A percentile compares a stretch with the other conserved stretches of the same genome.
These are phyloP conservation scores for Trissolcus basalis DNA, from an alignment of 1,140 invertebrate genomes.

Conservation along the genomic window DNA sequence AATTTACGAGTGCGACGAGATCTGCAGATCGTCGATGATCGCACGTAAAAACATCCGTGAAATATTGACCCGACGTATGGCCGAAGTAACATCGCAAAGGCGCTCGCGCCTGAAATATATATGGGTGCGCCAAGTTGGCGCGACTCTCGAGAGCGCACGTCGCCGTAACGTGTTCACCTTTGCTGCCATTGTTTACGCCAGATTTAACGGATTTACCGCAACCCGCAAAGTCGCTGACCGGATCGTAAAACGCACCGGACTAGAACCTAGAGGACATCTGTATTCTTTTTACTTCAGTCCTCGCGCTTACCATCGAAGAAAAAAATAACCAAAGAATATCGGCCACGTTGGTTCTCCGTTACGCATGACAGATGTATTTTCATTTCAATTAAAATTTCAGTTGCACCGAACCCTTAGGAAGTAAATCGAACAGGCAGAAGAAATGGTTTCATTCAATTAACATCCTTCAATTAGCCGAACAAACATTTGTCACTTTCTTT, in stretches of 20 bases:
- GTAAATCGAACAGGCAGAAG: background rate
- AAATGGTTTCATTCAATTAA: slow-evolving; percentile 1
- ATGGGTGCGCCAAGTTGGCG: slow-evolving; percentile 14
- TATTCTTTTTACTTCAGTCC: background rate
- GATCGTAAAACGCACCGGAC: slow-evolving; percentile 8
- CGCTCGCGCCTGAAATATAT: slow-evolving; percentile 22
- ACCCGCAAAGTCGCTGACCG: background rate
- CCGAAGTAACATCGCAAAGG: slow-evolving; percentile 11
- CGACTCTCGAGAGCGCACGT: background rate
- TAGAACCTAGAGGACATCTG: slow-evolving; percentile 11
- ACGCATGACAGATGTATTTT: too few species aligned
- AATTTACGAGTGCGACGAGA: slow-evolving; percentile 43
- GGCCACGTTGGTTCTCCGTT: too few species aligned
- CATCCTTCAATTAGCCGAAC: slow-evolving; percentile 2
- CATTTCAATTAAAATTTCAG: too few species aligned
- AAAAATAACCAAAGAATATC: too few species aligned
- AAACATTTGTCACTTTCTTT: background rate
- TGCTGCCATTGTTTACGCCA: slow-evolving; percentile 22
- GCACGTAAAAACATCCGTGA: slow-evolving; percentile 38
- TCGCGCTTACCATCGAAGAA: too few species aligned
- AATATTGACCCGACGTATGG: slow-evolving; percentile 27
- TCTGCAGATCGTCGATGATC: slow-evolving; percentile 27
- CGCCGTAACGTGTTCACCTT: too few species aligned
- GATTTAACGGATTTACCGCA: too few species aligned
- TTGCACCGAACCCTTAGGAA: background rate